Evolutionary conservation across 2,888 invertebrate genomes (phyloP).

Genomic region (Entomobrya multifasciata): DNA sequence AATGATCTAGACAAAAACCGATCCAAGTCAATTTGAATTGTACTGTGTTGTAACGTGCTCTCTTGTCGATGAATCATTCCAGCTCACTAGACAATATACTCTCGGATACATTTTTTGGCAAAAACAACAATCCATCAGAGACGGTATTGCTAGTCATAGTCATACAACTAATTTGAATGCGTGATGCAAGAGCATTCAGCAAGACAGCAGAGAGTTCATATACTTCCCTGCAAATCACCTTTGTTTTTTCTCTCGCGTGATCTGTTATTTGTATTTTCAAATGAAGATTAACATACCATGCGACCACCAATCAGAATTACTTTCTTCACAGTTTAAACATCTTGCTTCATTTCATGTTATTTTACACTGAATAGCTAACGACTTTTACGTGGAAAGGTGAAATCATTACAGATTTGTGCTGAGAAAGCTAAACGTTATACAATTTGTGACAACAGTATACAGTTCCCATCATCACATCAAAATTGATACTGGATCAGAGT

Average conservation of each 20-base stretch:
- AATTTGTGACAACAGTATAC: background rate
- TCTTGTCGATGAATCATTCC: no score
- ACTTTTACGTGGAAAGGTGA: no score
- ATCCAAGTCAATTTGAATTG: no score
- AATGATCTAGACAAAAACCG: no score
- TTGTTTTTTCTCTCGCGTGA: slow-evolving; percentile 25
- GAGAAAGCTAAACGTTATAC: background rate
- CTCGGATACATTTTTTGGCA: slow-evolving; percentile 52
- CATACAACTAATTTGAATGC: slow-evolving; percentile 19
- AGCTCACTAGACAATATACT: no score
- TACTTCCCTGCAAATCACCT: background rate
- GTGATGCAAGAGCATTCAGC: background rate
- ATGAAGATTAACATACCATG: background rate
- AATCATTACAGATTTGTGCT: background rate
- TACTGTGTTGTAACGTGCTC: no score
- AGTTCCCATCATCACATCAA: no score
- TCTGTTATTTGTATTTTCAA: background rate
- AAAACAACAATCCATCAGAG: slow-evolving; percentile 59
- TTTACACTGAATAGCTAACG: no score
- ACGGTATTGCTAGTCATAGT: background rate
- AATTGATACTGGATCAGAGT: no score
- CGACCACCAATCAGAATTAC: no score
- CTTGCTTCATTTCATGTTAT: background rate
- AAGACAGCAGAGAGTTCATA: background rate
- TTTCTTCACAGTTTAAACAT: background rate